A percentile compares a stretch with the other conserved stretches of the same genome.
phyloP scores from a whole-genome alignment of 1,140 invertebrate genomes.

The Cryptotermes secundus region DNA sequence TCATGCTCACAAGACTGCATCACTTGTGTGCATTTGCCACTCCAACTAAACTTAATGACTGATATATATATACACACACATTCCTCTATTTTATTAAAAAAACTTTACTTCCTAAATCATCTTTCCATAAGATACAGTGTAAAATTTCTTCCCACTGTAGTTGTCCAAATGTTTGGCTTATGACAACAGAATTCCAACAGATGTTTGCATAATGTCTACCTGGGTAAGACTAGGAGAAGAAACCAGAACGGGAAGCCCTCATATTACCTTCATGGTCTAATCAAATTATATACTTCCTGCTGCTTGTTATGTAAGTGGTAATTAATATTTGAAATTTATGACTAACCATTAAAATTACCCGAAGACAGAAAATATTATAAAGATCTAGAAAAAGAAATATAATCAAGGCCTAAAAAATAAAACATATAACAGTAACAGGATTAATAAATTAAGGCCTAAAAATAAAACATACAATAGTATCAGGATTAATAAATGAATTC shows the following conservation, averaged over 20 bases:
- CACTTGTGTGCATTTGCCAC: background rate
- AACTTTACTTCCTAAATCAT: background rate
- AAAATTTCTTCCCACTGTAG: background rate
- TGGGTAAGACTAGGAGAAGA: background rate
- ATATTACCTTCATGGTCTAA: no score
- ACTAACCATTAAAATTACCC: no score
- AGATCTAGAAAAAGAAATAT: no score
- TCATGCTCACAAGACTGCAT: background rate
- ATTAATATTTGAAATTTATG: no score
- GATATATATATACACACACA: background rate
- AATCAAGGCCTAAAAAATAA: no score
- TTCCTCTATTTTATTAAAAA: constrained; percentile 6
- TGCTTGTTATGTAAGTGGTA: no score
- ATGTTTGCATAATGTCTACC: background rate
- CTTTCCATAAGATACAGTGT: background rate
- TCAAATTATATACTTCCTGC: no score
- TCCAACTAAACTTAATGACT: background rate
- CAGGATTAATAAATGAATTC: no score
- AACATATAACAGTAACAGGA: no score
- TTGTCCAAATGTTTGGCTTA: background rate
- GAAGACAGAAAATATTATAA: no score
- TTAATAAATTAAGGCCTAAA: no score
- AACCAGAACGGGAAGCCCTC: background rate
- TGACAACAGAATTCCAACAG: background rate
- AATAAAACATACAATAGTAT: no score